These are phyloP conservation scores for Micronycteris hirsuta DNA, from an alignment of 2,113 vertebrate species.

Conservation along the genomic window DNA sequence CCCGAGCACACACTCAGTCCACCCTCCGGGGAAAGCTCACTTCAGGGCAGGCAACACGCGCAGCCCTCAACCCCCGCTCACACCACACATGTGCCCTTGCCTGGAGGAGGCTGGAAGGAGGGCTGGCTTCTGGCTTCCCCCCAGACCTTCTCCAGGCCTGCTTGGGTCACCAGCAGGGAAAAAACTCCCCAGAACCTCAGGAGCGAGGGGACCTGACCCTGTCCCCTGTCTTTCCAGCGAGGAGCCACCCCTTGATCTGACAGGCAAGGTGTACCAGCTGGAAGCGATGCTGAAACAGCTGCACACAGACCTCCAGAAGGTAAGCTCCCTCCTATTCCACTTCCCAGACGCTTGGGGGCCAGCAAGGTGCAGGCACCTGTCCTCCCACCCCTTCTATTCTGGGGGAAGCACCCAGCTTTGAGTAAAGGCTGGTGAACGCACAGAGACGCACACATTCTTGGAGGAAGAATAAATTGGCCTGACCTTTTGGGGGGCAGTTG, in stretches of 20 bases:
- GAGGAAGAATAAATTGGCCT: not conserved
- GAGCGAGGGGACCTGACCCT: not conserved
- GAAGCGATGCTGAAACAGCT: conserved; percentile 93
- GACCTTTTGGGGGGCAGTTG: not conserved
- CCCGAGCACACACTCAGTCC: accelerated
- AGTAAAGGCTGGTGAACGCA: not conserved
- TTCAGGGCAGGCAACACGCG: not conserved
- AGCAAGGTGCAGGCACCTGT: too few species aligned
- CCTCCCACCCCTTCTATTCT: accelerated
- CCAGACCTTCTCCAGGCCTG: not conserved
- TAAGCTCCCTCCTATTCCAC: conserved; percentile 39
- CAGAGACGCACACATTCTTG: not conserved
- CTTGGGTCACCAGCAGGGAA: not conserved
- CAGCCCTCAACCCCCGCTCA: too few species aligned
- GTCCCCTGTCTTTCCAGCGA: conserved; percentile 77
- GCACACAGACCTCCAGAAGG: conserved; percentile 91
- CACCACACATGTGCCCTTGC: not conserved
- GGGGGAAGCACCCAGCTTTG: not conserved
- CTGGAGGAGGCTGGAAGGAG: too few species aligned
- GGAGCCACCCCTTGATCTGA: conserved; percentile 84
- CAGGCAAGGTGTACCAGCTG: conserved; percentile 89
- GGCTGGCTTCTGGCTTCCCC: not conserved
- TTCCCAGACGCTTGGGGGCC: accelerated
- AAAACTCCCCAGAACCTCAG: not conserved
- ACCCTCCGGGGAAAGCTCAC: accelerated